A percentile compares a stretch with the other conserved stretches of the same genome.
Evolutionary conservation across 2,888 invertebrate species (phyloP).

Genomic region (Argynnis bischoffii): DNA sequence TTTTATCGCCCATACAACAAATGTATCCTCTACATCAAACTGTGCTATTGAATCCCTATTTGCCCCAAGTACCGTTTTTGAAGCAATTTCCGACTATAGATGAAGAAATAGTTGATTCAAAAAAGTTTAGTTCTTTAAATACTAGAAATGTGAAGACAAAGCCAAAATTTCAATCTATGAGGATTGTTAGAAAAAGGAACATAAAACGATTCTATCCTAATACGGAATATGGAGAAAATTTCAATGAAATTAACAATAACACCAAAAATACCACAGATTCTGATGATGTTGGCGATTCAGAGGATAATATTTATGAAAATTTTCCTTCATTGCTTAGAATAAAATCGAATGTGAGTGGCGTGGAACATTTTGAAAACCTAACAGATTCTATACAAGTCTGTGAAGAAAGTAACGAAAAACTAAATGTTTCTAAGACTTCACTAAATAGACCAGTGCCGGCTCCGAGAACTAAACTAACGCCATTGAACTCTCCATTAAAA

Average conservation of each 20-base stretch:
- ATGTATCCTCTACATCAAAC: slow-evolving; percentile 75
- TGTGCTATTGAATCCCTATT: slow-evolving; percentile 68
- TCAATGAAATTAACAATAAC: slow-evolving; percentile 75
- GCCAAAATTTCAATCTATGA: slow-evolving; percentile 75
- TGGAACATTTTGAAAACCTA: slow-evolving; percentile 83
- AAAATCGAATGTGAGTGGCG: slow-evolving; percentile 67
- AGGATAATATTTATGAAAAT: slow-evolving; percentile 72
- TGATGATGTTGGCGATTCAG: slow-evolving; percentile 49
- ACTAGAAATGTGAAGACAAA: slow-evolving; percentile 65
- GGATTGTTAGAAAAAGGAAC: slow-evolving; percentile 70
- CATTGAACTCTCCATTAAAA: slow-evolving; percentile 64
- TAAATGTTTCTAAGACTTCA: slow-evolving; percentile 69
- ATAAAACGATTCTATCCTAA: slow-evolving; percentile 79
- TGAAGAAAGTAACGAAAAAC: slow-evolving; percentile 70
- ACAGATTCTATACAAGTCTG: slow-evolving; percentile 86
- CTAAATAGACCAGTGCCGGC: slow-evolving; percentile 83
- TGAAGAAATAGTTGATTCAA: slow-evolving; percentile 62
- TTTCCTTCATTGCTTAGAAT: slow-evolving; percentile 65
- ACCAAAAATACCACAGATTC: slow-evolving; percentile 52
- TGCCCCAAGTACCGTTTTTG: slow-evolving; percentile 70
- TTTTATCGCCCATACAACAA: slow-evolving; percentile 73
- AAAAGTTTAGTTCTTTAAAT: slow-evolving; percentile 74
- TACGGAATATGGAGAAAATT: slow-evolving; percentile 75
- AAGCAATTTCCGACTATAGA: slow-evolving; percentile 73
- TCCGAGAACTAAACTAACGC: slow-evolving; percentile 77